Evolutionary conservation across 2,888 invertebrate species (phyloP).

Genomic region (Lysandra bellargus): DNA sequence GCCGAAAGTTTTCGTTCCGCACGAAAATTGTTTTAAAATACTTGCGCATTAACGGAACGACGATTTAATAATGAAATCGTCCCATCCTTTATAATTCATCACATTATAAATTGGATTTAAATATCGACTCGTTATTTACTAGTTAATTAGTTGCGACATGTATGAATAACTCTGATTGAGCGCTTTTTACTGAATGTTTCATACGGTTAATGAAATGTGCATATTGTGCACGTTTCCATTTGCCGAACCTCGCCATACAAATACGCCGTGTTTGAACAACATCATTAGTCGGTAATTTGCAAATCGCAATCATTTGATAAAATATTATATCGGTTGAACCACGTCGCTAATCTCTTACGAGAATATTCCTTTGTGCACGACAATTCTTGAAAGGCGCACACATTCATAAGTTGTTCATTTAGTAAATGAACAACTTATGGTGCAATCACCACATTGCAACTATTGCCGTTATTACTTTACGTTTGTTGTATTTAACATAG

Average conservation of each 20-base stretch:
- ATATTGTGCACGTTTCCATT: conserved; percentile 8
- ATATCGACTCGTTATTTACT: conserved; percentile 19
- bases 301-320: conserved; percentile 6
- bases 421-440: too few species aligned
- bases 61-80: conserved; percentile 18
- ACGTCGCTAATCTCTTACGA: neutral
- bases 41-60: conserved; percentile 17
- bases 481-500: too few species aligned
- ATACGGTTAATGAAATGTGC: conserved; percentile 19
- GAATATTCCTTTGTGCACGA: neutral
- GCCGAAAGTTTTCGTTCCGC: conserved; percentile 2
- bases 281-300: neutral
- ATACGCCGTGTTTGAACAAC: conserved; percentile 8
- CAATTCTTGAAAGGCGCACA: neutral
- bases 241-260: conserved; percentile 16
- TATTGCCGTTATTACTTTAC: too few species aligned
- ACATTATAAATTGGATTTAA: conserved; percentile 24
- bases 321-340: neutral
- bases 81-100: conserved; percentile 27
- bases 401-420: neutral
- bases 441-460: too few species aligned
- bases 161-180: conserved; percentile 28
- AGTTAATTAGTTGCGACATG: conserved; percentile 29
- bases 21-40: conserved; percentile 21
- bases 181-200: conserved; percentile 21